A percentile compares a stretch with the other conserved stretches of the same genome.
Conservation (phyloP, 2,888 invertebrate genomes). For the Itoplectis maculator region DNA sequence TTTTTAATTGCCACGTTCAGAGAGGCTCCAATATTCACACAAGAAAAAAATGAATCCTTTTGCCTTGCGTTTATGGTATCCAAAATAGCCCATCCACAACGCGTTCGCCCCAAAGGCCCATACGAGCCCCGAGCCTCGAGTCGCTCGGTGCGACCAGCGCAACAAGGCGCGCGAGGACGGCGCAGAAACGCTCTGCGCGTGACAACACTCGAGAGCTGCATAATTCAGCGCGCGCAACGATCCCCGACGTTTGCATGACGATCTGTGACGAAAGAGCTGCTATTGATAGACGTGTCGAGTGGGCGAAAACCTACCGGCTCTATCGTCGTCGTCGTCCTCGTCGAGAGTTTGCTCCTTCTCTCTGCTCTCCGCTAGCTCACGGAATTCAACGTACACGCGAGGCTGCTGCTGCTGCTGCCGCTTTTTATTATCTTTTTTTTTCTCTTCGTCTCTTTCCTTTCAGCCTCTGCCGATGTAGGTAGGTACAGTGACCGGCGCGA, state of each 20-base stretch:
- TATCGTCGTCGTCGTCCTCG: too few species aligned
- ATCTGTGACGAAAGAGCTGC: constrained; percentile 77
- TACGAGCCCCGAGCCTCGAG: too few species aligned
- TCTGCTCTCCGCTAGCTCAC: background rate
- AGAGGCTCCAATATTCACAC: too few species aligned
- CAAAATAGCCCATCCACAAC: too few species aligned
- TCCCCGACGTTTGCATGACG: constrained; percentile 75
- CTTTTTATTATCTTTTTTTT: background rate
- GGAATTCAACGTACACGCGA: constrained; percentile 15
- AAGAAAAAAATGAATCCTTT: too few species aligned
- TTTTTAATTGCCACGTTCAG: too few species aligned
- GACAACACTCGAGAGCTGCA: constrained; percentile 54
- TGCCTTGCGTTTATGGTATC: too few species aligned
- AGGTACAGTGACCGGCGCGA: background rate
- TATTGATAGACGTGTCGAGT: constrained; percentile 78
- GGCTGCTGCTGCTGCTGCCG: too few species aligned
- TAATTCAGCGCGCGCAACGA: constrained; percentile 75
- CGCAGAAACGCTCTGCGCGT: constrained; percentile 68
- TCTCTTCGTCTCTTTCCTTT: background rate
- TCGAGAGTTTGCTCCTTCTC: constrained; percentile 8
- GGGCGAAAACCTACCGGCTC: constrained; percentile 69
- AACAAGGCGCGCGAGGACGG: constrained; percentile 51
- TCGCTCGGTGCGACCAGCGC: constrained; percentile 19
- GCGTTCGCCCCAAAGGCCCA: too few species aligned
- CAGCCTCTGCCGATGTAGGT: background rate